phyloP scores from a whole-genome alignment of 2,888 invertebrate genomes.

The Aethes cnicana region DNA sequence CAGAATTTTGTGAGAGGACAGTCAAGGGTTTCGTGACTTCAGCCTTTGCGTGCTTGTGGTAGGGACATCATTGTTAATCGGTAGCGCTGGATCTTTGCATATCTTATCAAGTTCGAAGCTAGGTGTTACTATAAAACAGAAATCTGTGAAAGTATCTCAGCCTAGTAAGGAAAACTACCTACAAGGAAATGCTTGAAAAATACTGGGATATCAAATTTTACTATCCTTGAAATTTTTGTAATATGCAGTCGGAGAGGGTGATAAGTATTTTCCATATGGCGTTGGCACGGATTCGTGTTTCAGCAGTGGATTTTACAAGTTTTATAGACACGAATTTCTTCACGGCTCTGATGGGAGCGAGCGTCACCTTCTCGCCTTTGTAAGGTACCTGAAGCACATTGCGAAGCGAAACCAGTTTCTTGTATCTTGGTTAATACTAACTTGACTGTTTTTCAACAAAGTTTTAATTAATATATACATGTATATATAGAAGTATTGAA shows the following conservation, averaged over 20 bases:
- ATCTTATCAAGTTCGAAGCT: no score
- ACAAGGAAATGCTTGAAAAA: background rate
- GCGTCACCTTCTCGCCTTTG: constrained; percentile 51
- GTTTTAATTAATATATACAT: constrained; percentile 59
- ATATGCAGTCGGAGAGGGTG: constrained; percentile 16
- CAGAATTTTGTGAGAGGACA: no score
- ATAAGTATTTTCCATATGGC: constrained; percentile 27
- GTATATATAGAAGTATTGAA: no score
- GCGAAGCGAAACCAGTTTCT: constrained; percentile 58
- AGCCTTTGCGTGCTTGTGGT: no score
- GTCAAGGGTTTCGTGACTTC: no score
- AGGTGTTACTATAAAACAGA: no score
- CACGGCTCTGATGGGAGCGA: constrained; percentile 48
- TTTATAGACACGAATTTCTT: constrained; percentile 46
- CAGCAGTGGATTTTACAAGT: constrained; percentile 34
- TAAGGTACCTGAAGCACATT: constrained; percentile 56
- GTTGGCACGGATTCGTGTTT: constrained; percentile 2
- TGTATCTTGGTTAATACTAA: constrained; percentile 47
- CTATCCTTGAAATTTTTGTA: constrained; percentile 16
- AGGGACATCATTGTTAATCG: no score
- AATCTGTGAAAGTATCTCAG: no score
- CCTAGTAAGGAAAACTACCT: no score
- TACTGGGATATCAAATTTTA: constrained; percentile 11
- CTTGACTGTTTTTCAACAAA: constrained; percentile 44
- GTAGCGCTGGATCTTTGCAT: no score